Evolutionary conservation across 2,888 invertebrate species (phyloP), one percentile per base, ranked within the genome.

Genomic region (Acholoe squamosa): DNA sequence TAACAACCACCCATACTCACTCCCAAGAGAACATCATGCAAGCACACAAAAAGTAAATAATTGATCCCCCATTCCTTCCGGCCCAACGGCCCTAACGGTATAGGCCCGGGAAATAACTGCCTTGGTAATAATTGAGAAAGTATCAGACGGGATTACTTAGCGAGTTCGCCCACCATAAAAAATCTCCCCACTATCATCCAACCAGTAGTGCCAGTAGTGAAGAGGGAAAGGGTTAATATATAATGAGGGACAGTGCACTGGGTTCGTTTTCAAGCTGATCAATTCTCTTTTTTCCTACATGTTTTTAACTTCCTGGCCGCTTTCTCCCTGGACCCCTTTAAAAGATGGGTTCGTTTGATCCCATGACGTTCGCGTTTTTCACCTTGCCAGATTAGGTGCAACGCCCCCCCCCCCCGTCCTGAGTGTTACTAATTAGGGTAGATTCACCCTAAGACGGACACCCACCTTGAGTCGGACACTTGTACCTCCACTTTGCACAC

Each of bases 191-290:
- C 3, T 61, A n/a, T 61, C 19, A 19, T 25, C 19, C 14, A 25
- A 7, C 31, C 1, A 71, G 71, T 28, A 71, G 71, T 71, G 71
- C 25, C 14, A 28, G 25, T 28, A 25, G 25, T 71, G 71, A 16
- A 16, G 71, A 16, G 61, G 3, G 14, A n/a, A 61, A 19, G 19
- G 14, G 71, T 71, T 25, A 71, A 71, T 71, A 71, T 71, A 71
- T 71, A 28, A 71, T 71, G 71, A 71, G 71, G 5, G 61, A n/a
- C 28, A 28, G 71, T 71, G 71, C 71, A 28, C 28, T 71, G 25
- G 71, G 71, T 71, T 71, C 71, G 28, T 71, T 71, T 71, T 71
- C 71, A 28, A 71, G 22, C 61, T 28, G 71, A 71, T 71, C 71
- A 28, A 71, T 71, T 22, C 28, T 71, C n/a, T n/a, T n/a, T n/a